Evolutionary conservation across 1,140 invertebrate species (phyloP).

Genomic region (Drosophila hydei): DNA sequence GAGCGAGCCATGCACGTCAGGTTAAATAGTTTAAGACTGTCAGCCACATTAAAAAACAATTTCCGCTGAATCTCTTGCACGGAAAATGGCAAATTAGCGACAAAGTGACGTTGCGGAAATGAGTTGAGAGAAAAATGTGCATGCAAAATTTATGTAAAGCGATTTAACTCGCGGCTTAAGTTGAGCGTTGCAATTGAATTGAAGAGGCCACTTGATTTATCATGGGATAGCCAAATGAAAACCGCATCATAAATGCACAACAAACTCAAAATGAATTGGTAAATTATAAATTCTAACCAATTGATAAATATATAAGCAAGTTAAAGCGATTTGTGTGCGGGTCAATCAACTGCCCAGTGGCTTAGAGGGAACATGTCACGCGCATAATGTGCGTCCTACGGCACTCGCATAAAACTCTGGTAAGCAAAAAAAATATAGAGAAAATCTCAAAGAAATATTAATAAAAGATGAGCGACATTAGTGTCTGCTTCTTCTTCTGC

Average conservation of each 20-base stretch:
- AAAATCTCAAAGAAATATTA: conserved; percentile 78
- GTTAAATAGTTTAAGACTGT: conserved; percentile 79
- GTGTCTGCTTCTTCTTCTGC: conserved; percentile 60
- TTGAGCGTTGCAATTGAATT: too few species aligned
- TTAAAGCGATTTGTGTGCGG: conserved; percentile 22
- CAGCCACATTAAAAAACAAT: conserved; percentile 79
- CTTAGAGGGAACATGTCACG: conserved; percentile 21
- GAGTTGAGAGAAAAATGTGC: conserved; percentile 22
- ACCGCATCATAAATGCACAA: background rate
- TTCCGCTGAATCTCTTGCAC: conserved; percentile 70
- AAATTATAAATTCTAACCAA: background rate
- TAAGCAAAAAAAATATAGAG: background rate
- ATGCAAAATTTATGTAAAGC: conserved; percentile 31
- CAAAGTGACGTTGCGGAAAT: conserved; percentile 21
- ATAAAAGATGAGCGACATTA: conserved; percentile 81
- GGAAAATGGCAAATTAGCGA: conserved; percentile 17
- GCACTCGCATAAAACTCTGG: conserved; percentile 54
- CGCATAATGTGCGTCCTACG: conserved; percentile 40
- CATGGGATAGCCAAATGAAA: background rate
- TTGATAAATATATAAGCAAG: conserved; percentile 2
- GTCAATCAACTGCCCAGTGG: conserved; percentile 31
- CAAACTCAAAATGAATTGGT: background rate
- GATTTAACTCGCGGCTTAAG: conserved; percentile 1
- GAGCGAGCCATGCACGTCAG: conserved; percentile 8
- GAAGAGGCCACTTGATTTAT: too few species aligned